phyloP scores from a whole-genome alignment of 2,797 vertebrate genomes.

The Cirrhinus mrigala region DNA sequence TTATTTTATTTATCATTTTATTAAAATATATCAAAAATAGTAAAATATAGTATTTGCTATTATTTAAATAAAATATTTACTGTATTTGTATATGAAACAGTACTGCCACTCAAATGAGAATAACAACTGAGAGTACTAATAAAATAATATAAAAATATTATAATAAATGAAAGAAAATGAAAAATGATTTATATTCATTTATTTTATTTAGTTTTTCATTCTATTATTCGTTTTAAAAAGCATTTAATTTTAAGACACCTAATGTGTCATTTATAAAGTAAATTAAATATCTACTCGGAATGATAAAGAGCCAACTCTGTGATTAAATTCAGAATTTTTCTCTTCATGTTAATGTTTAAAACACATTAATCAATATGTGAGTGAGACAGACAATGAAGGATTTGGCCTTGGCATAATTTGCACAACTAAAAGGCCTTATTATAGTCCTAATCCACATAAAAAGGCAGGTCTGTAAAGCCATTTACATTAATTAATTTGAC shows the following conservation, averaged over 20 bases:
- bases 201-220: too few relatives aligned
- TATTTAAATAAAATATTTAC: too few relatives aligned
- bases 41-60: too few relatives aligned
- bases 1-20: too few relatives aligned
- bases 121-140: background rate
- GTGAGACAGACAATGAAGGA: background rate
- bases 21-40: too few relatives aligned
- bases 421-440: background rate
- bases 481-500: background rate
- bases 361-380: background rate
- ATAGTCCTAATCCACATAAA: background rate
- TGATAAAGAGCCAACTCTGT: background rate
- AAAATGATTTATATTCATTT: too few relatives aligned
- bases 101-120: too few relatives aligned
- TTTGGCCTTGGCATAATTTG: background rate
- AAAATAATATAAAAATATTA: too few relatives aligned
- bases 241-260: background rate
- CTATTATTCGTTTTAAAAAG: background rate
- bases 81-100: too few relatives aligned
- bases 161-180: too few relatives aligned
- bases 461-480: too few relatives aligned
- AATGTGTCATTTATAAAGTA: background rate
- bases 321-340: background rate
- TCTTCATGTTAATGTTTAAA: background rate
- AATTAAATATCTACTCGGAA: background rate